Conservation (phyloP, 64 coral and sea anemone species). For the Cladopsammia gracilis region DNA sequence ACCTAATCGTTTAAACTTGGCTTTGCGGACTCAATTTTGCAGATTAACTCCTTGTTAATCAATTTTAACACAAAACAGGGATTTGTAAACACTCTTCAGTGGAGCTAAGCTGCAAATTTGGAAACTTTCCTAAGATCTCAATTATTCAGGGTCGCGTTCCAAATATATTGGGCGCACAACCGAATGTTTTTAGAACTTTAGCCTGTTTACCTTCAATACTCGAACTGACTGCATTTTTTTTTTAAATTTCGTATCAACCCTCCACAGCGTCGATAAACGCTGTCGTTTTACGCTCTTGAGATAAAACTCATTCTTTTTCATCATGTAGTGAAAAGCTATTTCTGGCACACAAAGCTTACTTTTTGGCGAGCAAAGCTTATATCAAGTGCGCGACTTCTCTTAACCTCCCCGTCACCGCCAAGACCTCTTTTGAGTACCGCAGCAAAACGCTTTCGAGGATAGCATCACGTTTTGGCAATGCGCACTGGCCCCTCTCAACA, state of each 20-base stretch:
- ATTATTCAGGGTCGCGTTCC: neutral
- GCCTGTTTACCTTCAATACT: no score
- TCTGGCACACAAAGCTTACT: neutral
- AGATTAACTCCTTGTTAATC: constrained; percentile 31
- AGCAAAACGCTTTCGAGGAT: neutral
- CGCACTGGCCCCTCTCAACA: neutral
- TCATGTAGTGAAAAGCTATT: neutral
- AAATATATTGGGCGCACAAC: neutral
- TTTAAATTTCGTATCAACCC: neutral
- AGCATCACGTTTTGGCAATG: neutral
- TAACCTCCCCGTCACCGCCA: neutral
- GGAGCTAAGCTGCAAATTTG: constrained; percentile 1
- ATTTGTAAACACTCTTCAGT: constrained; percentile 10
- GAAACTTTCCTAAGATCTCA: neutral
- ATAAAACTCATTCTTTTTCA: neutral
- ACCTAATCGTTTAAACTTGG: constrained; percentile 41
- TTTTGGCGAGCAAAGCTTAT: neutral
- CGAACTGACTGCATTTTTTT: no score
- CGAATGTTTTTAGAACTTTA: no score
- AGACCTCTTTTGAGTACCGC: neutral
- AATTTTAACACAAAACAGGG: constrained; percentile 31
- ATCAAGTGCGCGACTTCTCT: neutral
- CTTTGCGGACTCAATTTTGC: constrained; percentile 35
- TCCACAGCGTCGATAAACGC: neutral
- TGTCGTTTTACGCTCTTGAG: neutral